Base-by-base conservation (phyloP, 2,888 invertebrate genomes). In the Sialis lutaria region DNA sequence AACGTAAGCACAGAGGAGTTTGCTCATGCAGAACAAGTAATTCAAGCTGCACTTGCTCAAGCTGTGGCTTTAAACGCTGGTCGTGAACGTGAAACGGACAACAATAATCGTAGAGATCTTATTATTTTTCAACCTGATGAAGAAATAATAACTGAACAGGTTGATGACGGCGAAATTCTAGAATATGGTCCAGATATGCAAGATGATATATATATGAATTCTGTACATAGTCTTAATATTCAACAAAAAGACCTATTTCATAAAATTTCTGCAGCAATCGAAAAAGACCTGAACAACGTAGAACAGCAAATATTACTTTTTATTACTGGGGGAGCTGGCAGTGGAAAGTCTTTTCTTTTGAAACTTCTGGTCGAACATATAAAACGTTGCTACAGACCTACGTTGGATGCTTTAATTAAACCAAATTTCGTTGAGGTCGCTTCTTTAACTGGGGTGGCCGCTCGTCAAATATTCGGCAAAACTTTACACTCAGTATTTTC, bases 321-420 rank as follows among this genome's bases (percentile, higher is more conserved):
- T 50, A 53, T 59, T 5, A 60, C 57, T 0, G 58, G 57, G 0
- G 56, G 56, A 9, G 48, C 49, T 2, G 51, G 50, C 9, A 50
- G 48, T 34, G 49, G 49, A 12, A 51, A 52, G 48, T 55, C 54
- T 1, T 58, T 54, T 48, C 4, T 54, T 1, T 48, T 58, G 22
- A 58, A 56, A 55, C 50, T 57, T 47, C 32, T 58, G 6, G 56
- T 57, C 6, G 53, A 56, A 12, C 56, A 57, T 42, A 54, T 56
- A 8, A 52, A 52, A 10, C 51, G 55, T 5, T 57, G 49, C 40
- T 44, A 44, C 2, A 6, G 34, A 6, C 34, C 44, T 6, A 44
- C 34, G 5, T 33, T 44, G 6, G 44, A 47, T 46, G 9, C 33
- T 10, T 33, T 47, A 9, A 42, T 51, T 13, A 47, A 47, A 12